Percentiles rank a stretch among this genome's conserved stretches.
Evolutionary conservation across 2,888 invertebrate genomes (phyloP).

Genomic region (Alcis repandata): DNA sequence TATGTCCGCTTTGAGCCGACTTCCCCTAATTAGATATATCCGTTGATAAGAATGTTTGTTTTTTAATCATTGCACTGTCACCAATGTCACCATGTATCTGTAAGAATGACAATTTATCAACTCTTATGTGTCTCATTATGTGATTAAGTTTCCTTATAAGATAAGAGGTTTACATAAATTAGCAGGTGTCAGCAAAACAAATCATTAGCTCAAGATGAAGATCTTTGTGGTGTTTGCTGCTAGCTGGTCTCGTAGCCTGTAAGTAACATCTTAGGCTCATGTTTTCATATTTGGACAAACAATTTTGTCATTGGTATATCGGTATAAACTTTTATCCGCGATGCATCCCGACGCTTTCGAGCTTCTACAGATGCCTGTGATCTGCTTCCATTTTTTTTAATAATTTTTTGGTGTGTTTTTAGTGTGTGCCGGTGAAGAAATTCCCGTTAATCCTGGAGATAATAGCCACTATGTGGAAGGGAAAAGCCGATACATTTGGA

Average conservation of each 20-base stretch:
- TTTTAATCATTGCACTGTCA: no score
- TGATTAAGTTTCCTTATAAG: background rate
- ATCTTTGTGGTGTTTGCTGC: slow-evolving; percentile 5
- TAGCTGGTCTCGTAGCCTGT: background rate
- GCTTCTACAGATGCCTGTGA: background rate
- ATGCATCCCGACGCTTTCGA: no score
- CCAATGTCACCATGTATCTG: background rate
- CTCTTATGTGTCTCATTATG: background rate
- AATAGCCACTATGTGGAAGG: slow-evolving; percentile 70
- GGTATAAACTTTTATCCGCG: no score
- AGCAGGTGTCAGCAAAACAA: background rate
- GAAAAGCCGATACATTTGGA: slow-evolving; percentile 68
- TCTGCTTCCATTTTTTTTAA: slow-evolving; percentile 29
- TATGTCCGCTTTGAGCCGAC: no score
- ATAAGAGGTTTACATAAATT: slow-evolving; percentile 5
- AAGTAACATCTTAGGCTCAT: no score
- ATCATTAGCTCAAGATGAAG: slow-evolving; percentile 4
- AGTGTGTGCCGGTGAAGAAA: slow-evolving; percentile 58
- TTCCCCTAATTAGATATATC: no score
- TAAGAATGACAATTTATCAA: slow-evolving; percentile 2
- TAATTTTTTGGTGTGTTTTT: slow-evolving; percentile 4
- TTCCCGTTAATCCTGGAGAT: slow-evolving; percentile 60
- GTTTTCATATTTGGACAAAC: no score
- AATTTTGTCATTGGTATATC: no score
- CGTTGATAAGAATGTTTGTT: no score